Percentiles rank a stretch among this genome's conserved stretches.
phyloP scores from a whole-genome alignment of 2,888 invertebrate genomes.

The Frankliniella intonsa region DNA sequence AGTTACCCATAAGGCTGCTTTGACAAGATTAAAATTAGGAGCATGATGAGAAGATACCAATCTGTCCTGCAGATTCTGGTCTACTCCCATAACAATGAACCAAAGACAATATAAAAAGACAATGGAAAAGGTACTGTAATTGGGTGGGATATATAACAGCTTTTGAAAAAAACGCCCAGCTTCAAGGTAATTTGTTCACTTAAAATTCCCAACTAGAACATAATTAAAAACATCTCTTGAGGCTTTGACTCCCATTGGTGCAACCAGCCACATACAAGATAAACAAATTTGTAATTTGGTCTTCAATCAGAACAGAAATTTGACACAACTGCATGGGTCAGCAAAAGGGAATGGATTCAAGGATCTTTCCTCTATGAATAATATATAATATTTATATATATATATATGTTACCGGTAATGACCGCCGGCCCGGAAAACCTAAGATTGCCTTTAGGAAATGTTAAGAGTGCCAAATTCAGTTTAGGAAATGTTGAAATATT shows the following conservation, averaged over 20 bases:
- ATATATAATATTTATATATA: constrained; percentile 18
- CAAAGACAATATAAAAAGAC: constrained; percentile 18
- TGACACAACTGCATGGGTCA: neutral
- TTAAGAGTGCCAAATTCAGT: too few species aligned
- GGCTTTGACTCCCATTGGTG: constrained; percentile 12
- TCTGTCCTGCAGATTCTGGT: constrained; percentile 18
- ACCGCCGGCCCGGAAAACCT: too few species aligned
- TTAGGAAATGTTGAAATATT: too few species aligned
- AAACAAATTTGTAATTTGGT: neutral
- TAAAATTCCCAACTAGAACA: neutral
- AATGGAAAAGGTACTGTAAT: constrained; percentile 9
- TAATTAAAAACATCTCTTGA: neutral
- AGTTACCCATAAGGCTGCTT: constrained; percentile 22
- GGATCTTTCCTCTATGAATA: constrained; percentile 5
- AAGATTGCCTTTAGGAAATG: too few species aligned
- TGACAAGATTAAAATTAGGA: constrained; percentile 5
- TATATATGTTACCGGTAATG: too few species aligned
- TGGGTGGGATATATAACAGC: constrained; percentile 14
- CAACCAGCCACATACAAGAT: neutral
- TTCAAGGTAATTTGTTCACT: neutral
- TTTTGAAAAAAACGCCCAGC: neutral
- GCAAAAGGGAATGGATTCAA: constrained; percentile 14
- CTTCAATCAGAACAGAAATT: constrained; percentile 12
- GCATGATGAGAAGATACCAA: neutral
- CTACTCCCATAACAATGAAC: neutral